Percentiles rank a stretch among this genome's conserved stretches.
Conservation (phyloP, 2,888 invertebrate species). For the Aspidiotus destructor region DNA sequence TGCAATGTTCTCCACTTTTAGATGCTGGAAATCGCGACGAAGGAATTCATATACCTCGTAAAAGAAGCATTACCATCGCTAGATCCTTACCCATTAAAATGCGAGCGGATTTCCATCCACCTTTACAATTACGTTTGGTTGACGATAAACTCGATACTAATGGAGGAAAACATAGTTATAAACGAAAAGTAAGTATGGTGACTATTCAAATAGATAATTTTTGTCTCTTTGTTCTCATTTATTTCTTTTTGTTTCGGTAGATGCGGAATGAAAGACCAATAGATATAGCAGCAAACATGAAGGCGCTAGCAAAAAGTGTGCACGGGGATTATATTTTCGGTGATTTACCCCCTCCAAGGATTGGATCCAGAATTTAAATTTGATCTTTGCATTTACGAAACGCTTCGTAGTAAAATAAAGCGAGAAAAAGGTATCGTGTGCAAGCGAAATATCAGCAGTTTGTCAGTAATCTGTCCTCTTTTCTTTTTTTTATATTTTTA, state of each 20-base stretch:
- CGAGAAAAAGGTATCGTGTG: background rate
- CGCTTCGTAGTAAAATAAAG: conserved; percentile 1
- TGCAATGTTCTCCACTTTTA: conserved; percentile 32
- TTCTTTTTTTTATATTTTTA: background rate
- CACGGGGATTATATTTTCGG: conserved; percentile 79
- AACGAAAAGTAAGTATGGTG: conserved; percentile 6
- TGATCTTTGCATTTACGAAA: background rate
- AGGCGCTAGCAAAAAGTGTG: conserved; percentile 82
- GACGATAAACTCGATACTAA: background rate
- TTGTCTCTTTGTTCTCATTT: background rate
- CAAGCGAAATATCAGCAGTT: conserved; percentile 1
- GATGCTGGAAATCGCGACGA: conserved; percentile 52
- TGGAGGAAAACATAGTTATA: conserved; percentile 23
- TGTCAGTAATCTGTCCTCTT: background rate
- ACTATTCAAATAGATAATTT: background rate
- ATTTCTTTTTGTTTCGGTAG: conserved; percentile 5
- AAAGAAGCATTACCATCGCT: conserved; percentile 48
- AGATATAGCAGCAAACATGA: conserved; percentile 83
- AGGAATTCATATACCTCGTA: conserved; percentile 50
- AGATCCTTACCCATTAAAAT: conserved; percentile 71
- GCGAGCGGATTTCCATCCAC: conserved; percentile 46
- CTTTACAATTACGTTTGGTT: conserved; percentile 3
- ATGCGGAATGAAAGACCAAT: conserved; percentile 49
- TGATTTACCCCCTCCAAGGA: conserved; percentile 74
- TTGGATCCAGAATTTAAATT: conserved; percentile 69